Evolutionary conservation across 2,113 vertebrate species (phyloP), one percentile per base, ranked within the genome.

Genomic region (Ancistrus triradiatus): DNA sequence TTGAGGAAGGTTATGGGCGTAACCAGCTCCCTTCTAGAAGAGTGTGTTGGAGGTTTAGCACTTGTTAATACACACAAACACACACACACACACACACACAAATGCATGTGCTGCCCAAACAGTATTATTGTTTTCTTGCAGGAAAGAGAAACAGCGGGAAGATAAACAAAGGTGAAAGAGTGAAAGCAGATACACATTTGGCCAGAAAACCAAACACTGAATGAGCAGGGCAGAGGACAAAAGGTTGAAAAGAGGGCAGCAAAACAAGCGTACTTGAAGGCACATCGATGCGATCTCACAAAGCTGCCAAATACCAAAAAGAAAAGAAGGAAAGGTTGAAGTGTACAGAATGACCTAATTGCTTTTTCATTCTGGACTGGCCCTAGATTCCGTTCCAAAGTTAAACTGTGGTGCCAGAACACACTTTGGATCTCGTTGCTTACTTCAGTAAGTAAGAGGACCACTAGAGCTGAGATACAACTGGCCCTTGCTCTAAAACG

Each of bases 41-140:
- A 69, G 46, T 60, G 24, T 70, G 74, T 76, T 77, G 73, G 70
- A 28, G 53, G 63, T 59, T 58, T 69, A 59, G 56, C 72, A 28
- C 48, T 51, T 19, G 17, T 47, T 38, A 61, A 50, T 50, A 31
- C n/a, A n/a, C n/a, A n/a, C n/a, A n/a, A n/a, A n/a, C n/a, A n/a
- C 63, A 50, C 66, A 14, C 38, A 28, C 9, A n/a, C 47, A 19
- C 6, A 48, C 18, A 27, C n/a, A 50, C 31, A 50, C 50, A 64
- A 5, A 64, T 22, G 40, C 62, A 65, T 48, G 52, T 44, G 51
- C 44, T 38, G 43, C 49, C 53, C 28, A 70, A 74, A 71, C 48
- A 59, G 66, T 49, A 61, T 63, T 64, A 61, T 66, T 76, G 64
- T 68, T 75, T 61, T 77, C 60, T 35, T 48, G 58, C 25, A 42